Base-by-base conservation (phyloP, 2,797 vertebrate genomes). In the Salmo trutta region DNA sequence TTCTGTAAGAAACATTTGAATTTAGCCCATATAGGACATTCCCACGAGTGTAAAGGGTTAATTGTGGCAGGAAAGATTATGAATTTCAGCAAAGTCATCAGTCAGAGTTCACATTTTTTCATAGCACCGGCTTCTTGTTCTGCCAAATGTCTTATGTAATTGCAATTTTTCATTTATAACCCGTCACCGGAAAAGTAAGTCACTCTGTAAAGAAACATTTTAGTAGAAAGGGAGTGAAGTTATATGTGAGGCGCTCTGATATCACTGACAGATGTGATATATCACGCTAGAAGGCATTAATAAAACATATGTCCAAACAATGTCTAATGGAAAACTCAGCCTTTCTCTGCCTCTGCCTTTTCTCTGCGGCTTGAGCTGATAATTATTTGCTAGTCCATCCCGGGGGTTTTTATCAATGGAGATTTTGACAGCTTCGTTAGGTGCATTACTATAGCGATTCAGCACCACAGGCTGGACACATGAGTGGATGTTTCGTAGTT, bases 391-490 rank as follows among this genome's bases (percentile, higher is more conserved):
- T 68, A 31, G 82, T 56, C 75, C 15, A 47, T 81, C 66, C 19
- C 41, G 33, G 70, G 71, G 33, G 36, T 79, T 85, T 85, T 82
- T 54, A 81, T 85, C 80, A 85, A 78, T 69, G 33, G 80, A 59
- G 66, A 76, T 78, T 82, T 72, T 86, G 75, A 79, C 77, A 79
- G 80, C 69, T 78, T 86, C 83, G 79, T 83, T 78, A 81, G 41
- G 82, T 65, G 51, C 3, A 17, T 56, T 75, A 73, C 52, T 76
- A 74, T 67, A 69, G 67, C 0, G 31, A 71, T 81, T 24, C 59
- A 64, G 76, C 73, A 73, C 33, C 62, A 15, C 7, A 41, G 53
- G 69, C 68, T 79, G 71, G 71, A 76, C 56, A 16, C 12, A 53
- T 75, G 73, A 66, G 36, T 54, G 56, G 33, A 59, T 52, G 27